These are phyloP conservation scores for Mormyrus lacerda DNA, from an alignment of 2,113 vertebrate species.

Conservation along the genomic window DNA sequence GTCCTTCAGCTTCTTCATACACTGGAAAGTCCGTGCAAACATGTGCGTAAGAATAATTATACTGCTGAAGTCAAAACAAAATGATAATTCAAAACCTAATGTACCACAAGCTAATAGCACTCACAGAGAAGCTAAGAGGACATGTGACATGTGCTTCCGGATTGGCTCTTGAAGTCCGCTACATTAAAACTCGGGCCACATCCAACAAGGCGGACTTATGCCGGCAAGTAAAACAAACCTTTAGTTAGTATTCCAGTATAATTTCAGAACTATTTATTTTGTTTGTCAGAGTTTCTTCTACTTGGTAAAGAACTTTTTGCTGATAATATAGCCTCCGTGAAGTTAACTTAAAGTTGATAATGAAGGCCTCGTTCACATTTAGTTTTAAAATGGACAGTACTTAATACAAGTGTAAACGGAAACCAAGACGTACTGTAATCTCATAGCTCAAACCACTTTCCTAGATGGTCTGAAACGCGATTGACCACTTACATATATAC, in stretches of 20 bases:
- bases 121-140: slow-evolving; percentile 63
- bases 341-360: background rate
- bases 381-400: background rate
- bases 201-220: background rate
- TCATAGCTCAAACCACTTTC: background rate
- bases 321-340: background rate
- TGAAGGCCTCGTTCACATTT: background rate
- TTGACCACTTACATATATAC: background rate
- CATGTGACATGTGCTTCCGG: slow-evolving; percentile 34
- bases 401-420: background rate
- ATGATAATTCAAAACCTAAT: background rate
- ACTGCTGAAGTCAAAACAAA: background rate
- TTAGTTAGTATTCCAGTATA: background rate
- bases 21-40: background rate
- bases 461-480: background rate
- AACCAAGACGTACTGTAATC: background rate
- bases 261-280: background rate
- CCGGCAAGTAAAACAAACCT: background rate
- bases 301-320: background rate
- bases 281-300: background rate
- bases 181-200: background rate
- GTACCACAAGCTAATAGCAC: slow-evolving; percentile 67
- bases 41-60: background rate
- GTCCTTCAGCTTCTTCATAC: background rate
- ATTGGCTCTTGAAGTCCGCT: no score